Conservation (phyloP, 2,888 invertebrate genomes). For the Drosophila kanekoi region DNA sequence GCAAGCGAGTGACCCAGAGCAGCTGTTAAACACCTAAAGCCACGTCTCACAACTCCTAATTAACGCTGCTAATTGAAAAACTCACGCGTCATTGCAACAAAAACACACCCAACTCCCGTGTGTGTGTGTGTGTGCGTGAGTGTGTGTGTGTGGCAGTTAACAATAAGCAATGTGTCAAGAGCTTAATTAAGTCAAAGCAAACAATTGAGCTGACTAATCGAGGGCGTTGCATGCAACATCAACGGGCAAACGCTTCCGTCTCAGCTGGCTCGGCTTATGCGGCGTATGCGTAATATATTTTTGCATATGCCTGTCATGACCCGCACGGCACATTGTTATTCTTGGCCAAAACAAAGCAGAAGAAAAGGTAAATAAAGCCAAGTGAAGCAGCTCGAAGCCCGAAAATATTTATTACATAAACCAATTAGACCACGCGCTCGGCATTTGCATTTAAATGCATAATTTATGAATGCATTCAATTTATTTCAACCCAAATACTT, state of each 20-base stretch:
- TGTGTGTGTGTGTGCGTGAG: neutral
- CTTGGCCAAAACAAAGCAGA: slow-evolving; percentile 10
- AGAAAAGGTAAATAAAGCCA: neutral
- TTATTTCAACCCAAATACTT: slow-evolving; percentile 27
- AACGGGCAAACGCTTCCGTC: slow-evolving; percentile 30
- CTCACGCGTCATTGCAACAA: slow-evolving; percentile 46
- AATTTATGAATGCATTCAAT: slow-evolving; percentile 70
- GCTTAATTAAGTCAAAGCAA: slow-evolving; percentile 57
- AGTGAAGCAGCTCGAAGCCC: neutral
- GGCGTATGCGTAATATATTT: slow-evolving; percentile 63
- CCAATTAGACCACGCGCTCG: slow-evolving; percentile 64
- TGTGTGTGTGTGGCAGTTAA: slow-evolving; percentile 12
- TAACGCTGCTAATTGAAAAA: slow-evolving; percentile 71
- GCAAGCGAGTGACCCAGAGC: slow-evolving; percentile 41
- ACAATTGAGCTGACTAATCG: slow-evolving; percentile 48
- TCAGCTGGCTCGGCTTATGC: slow-evolving; percentile 7
- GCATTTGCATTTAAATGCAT: slow-evolving; percentile 75
- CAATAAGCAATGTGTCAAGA: slow-evolving; percentile 46
- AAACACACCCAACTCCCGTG: neutral
- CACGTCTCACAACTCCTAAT: slow-evolving; percentile 53
- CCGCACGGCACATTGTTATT: slow-evolving; percentile 46
- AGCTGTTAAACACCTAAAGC: slow-evolving; percentile 38
- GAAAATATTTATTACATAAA: slow-evolving; percentile 67
- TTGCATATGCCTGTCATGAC: slow-evolving; percentile 59
- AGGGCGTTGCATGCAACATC: slow-evolving; percentile 58